Evolutionary conservation across 2,888 invertebrate species (phyloP).

Genomic region (Mesochorus sp.): DNA sequence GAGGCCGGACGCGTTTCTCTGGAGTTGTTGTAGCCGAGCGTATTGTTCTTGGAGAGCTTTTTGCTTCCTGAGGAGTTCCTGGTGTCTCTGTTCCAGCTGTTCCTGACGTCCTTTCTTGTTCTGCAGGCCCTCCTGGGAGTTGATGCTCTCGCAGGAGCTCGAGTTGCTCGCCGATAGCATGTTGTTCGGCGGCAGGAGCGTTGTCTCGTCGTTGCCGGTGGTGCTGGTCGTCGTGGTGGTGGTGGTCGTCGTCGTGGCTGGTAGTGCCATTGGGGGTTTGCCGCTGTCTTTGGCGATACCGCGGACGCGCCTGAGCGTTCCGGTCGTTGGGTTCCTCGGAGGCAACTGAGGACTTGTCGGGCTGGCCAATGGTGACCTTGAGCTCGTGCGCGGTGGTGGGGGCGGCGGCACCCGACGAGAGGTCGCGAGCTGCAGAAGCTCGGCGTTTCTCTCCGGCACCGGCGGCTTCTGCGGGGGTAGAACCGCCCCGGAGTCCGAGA

Average conservation of each 20-base stretch:
- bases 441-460: conserved; percentile 91
- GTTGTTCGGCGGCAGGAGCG: conserved; percentile 68
- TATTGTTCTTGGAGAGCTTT: conserved; percentile 95
- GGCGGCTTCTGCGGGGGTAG: conserved; percentile 86
- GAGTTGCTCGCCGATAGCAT: conserved; percentile 85
- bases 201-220: conserved; percentile 26
- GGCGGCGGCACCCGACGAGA: conserved; percentile 92
- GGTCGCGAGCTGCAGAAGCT: conserved; percentile 88
- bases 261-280: conserved; percentile 78
- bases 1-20: conserved; percentile 88
- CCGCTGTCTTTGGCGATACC: conserved; percentile 77
- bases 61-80: conserved; percentile 94
- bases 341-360: conserved; percentile 90
- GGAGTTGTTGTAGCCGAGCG: conserved; percentile 93
- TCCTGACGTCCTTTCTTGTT: conserved; percentile 86
- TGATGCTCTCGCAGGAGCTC: conserved; percentile 90
- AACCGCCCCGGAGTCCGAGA: conserved; percentile 80
- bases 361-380: conserved; percentile 93
- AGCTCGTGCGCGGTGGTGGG: conserved; percentile 95
- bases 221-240: no score
- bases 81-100: conserved; percentile 93
- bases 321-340: conserved; percentile 83
- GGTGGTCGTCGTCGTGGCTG: no score
- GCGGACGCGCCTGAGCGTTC: conserved; percentile 76
- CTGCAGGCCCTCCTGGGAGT: conserved; percentile 87